A percentile compares a stretch with the other conserved stretches of the same genome.
Evolutionary conservation across 2,888 invertebrate genomes (phyloP).

Genomic region (Drosophila prostipennis): DNA sequence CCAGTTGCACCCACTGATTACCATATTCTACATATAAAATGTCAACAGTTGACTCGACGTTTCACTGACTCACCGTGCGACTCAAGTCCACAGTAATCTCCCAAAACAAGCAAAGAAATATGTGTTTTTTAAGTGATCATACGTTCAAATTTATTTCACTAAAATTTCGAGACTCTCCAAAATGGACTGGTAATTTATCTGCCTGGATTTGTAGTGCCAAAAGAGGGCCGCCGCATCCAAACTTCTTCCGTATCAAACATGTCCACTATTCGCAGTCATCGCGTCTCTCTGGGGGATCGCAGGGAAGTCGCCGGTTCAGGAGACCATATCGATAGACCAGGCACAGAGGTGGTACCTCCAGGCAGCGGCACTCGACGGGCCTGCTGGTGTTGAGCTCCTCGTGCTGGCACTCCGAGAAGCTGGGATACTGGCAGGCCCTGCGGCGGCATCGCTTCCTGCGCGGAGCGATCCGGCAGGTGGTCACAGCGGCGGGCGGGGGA

Average conservation of each 20-base stretch:
- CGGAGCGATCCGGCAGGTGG: constrained; percentile 3
- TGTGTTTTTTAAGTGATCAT: not conserved
- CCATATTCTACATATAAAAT: no score
- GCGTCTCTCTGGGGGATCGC: not conserved
- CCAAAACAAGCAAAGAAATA: not conserved
- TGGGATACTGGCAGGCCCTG: constrained; percentile 39
- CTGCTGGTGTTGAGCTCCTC: not conserved
- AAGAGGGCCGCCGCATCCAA: not conserved
- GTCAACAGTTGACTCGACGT: no score
- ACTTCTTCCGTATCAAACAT: not conserved
- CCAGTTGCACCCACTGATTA: no score
- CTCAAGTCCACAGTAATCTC: no score
- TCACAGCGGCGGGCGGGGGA: not conserved
- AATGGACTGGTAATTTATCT: not conserved
- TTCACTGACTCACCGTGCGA: no score
- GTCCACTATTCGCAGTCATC: not conserved
- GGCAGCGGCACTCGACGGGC: constrained; percentile 21
- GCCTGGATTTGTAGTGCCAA: not conserved
- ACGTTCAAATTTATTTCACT: constrained; percentile 2
- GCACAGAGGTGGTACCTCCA: constrained; percentile 1
- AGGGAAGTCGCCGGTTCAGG: not conserved
- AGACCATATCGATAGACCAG: not conserved
- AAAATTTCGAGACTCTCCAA: constrained; percentile 1
- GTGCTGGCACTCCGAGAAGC: constrained; percentile 52
- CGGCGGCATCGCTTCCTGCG: constrained; percentile 8